Evolutionary conservation across 2,113 vertebrate species (phyloP).

Genomic region (Acanthochromis polyacanthus): DNA sequence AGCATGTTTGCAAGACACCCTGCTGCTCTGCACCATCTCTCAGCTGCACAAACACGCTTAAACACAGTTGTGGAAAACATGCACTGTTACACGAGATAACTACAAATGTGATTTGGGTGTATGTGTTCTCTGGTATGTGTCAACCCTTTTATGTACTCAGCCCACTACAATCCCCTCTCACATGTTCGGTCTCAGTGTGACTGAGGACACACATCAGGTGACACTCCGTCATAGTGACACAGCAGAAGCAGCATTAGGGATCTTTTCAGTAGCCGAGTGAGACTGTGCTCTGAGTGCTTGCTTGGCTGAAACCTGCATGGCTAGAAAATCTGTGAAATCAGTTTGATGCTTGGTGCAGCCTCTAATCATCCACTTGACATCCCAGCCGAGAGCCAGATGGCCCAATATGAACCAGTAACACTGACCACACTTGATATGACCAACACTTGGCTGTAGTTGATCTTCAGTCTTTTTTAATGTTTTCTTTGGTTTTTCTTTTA

Average conservation of each 20-base stretch:
- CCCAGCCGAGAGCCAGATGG: conserved; percentile 40
- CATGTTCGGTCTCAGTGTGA: neutral
- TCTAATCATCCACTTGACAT: conserved; percentile 28
- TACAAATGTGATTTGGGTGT: neutral
- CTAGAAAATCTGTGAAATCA: conserved; percentile 19
- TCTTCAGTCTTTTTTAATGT: too few species aligned
- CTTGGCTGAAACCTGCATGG: conserved; percentile 14
- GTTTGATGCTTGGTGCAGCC: conserved; percentile 29
- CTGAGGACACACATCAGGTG: neutral
- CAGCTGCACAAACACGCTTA: conserved; percentile 1
- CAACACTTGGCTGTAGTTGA: too few species aligned
- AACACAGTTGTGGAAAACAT: neutral
- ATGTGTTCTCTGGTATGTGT: neutral
- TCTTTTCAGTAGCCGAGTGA: conserved; percentile 32
- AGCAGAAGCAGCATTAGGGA: neutral
- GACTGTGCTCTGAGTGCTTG: neutral
- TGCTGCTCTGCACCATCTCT: neutral
- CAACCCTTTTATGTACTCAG: neutral
- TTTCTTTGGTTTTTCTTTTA: too few species aligned
- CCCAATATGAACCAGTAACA: conserved; percentile 20
- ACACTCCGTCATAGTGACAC: conserved; percentile 6
- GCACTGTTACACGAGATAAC: neutral
- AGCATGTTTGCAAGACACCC: neutral
- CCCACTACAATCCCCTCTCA: neutral
- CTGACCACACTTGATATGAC: neutral